These are phyloP conservation scores for Phalacrocorax pelagicus DNA, from an alignment of 2,113 vertebrate genomes.

Conservation along the genomic window DNA sequence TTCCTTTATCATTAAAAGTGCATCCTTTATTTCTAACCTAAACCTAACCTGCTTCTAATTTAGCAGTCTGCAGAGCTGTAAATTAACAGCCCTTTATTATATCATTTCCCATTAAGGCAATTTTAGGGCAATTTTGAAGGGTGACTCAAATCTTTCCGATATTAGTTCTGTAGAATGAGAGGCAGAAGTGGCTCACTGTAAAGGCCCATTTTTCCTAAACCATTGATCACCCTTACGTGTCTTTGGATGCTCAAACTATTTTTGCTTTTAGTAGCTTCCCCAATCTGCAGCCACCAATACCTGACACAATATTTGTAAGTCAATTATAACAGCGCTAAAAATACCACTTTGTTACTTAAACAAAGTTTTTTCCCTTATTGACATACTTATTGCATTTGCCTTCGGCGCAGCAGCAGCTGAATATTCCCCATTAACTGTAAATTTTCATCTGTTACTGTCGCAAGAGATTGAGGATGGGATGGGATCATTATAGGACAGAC, in stretches of 20 bases:
- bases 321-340: neutral
- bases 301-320: neutral
- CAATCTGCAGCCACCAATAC: neutral
- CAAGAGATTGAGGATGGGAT: neutral
- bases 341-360: neutral
- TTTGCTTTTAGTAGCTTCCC: neutral
- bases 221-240: neutral
- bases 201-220: neutral
- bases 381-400: neutral
- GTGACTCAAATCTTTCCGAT: neutral
- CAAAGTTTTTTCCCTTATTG: neutral
- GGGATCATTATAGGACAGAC: neutral
- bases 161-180: neutral
- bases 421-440: neutral
- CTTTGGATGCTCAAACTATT: neutral
- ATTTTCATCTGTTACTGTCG: neutral
- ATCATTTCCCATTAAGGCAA: neutral
- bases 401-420: neutral
- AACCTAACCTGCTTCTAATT: neutral
- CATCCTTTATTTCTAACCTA: neutral
- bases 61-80: neutral
- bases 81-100: neutral
- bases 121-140: neutral
- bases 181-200: neutral
- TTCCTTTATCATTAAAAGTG: neutral